Percentiles rank a stretch among this genome's conserved stretches.
Evolutionary conservation across 2,113 vertebrate species (phyloP).

Genomic region (Phycodurus eques): DNA sequence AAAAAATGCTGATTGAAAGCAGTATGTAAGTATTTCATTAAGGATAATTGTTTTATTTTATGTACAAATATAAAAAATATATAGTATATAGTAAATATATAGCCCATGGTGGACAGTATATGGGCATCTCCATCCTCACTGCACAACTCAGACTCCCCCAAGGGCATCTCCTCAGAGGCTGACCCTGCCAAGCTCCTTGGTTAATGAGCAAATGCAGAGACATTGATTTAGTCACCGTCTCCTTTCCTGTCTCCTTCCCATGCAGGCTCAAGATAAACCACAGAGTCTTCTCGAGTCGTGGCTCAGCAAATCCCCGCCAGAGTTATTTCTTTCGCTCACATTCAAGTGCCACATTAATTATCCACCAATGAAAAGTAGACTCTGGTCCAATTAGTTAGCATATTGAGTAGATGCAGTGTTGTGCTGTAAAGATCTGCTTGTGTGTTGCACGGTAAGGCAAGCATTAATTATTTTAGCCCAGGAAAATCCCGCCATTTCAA

Average conservation of each 20-base stretch:
- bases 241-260: conserved; percentile 26
- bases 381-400: conserved; percentile 43
- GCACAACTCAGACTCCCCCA: conserved; percentile 17
- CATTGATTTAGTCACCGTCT: conserved; percentile 59
- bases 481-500: background rate
- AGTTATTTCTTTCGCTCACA: conserved; percentile 42
- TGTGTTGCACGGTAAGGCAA: background rate
- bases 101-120: background rate
- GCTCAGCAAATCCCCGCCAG: conserved; percentile 46
- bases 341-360: conserved; percentile 46
- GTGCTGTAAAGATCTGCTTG: conserved; percentile 25
- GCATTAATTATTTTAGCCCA: background rate
- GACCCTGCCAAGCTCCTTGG: conserved; percentile 37
- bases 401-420: conserved; percentile 35
- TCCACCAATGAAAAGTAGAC: conserved; percentile 36
- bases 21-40: too few species aligned
- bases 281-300: conserved; percentile 32
- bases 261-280: conserved; percentile 54
- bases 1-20: too few species aligned
- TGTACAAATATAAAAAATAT: background rate
- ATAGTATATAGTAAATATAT: too few species aligned
- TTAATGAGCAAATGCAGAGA: conserved; percentile 56
- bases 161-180: conserved; percentile 36
- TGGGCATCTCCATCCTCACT: conserved; percentile 7
- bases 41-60: background rate